Evolutionary conservation across 2,888 invertebrate genomes (phyloP), one percentile per base, ranked within the genome.

Genomic region (Hoplodrina ambigua): DNA sequence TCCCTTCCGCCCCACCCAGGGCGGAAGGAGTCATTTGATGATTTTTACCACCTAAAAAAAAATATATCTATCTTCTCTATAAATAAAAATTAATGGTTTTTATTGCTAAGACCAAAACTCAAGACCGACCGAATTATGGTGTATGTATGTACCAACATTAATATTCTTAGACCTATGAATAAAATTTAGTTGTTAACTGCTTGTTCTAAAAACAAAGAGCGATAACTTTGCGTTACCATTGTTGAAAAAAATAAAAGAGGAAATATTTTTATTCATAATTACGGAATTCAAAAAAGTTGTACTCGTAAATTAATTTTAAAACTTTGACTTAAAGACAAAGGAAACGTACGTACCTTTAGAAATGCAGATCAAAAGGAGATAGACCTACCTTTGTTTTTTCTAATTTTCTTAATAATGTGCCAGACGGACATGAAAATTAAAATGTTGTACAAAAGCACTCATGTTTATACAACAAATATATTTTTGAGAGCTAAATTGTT

Each of bases 291-390:
- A 55, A 53, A 65, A 72, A 57, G 33, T 56, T 56, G 11, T 25
- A n/a, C 66, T 53, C 75, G 17, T 74, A 72, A 72, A 74, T 72
- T 56, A 72, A 74, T 57, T 74, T 46, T 52, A 72, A 56, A 72
- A 74, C 75, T 72, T 65, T 65, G 25, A 53, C 56, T 46, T n/a
- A 15, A 25, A 72, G 37, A 66, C 44, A 50, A 71, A 63, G 41
- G 37, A 72, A 46, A 49, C 56, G 55, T 17, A 52, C 15, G 19
- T 25, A 50, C 11, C 20, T 20, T 52, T 46, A 50, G 50, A 71
- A 74, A 71, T 74, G 44, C 19, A 11, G 56, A 65, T 53, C 0
- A 55, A 25, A 69, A 54, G 7, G 4, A 41, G 46, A 61, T 54
- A 55, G 41, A 17, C 46, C 46, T 46, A 46, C 56, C 52, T 56